phyloP scores from a whole-genome alignment of 2,113 vertebrate species.

The Lontra canadensis region DNA sequence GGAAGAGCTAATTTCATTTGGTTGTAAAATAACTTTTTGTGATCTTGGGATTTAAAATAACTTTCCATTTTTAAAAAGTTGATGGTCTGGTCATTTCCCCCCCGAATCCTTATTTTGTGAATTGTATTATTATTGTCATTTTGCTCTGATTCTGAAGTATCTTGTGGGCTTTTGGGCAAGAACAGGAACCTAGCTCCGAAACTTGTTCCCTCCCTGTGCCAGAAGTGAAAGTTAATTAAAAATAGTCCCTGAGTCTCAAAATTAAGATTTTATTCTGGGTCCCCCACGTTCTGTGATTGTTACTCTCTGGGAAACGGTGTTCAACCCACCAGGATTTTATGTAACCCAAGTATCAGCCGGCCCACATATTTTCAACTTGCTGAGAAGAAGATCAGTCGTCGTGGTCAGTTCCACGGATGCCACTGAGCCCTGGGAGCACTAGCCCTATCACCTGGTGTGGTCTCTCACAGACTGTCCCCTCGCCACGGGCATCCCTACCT shows the following conservation, averaged over 20 bases:
- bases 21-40: conserved; percentile 31
- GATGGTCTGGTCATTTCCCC: not conserved
- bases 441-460: accelerated
- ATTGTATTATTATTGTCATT: not conserved
- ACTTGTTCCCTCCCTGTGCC: not conserved
- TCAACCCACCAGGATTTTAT: not conserved
- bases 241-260: not conserved
- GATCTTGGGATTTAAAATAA: not conserved
- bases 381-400: not conserved
- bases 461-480: not conserved
- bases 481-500: not conserved
- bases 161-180: not conserved
- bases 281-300: not conserved
- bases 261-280: not conserved
- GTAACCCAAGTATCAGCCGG: not conserved
- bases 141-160: not conserved
- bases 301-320: not conserved
- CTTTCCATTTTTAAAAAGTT: conserved; percentile 12
- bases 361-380: not conserved
- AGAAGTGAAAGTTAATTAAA: conserved; percentile 1
- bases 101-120: not conserved
- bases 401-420: not conserved
- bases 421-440: not conserved
- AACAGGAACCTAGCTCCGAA: not conserved
- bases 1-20: not conserved